A percentile compares a stretch with the other conserved stretches of the same genome.
Conservation (phyloP, 2,888 invertebrate genomes). For the Cephus nigrinus region DNA sequence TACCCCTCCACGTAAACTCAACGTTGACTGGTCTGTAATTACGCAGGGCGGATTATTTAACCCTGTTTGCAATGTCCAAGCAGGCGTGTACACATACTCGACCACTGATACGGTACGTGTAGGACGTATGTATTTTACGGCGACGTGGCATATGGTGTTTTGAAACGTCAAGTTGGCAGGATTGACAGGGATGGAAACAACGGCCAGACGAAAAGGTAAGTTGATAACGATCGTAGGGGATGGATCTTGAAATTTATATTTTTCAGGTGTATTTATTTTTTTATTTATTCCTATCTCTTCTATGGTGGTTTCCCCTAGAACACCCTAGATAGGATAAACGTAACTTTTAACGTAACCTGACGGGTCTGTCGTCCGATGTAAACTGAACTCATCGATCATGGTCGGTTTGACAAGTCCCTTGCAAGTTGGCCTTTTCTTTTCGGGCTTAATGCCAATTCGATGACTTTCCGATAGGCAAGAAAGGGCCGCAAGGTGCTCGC, state of each 20-base stretch:
- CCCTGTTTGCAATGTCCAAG: slow-evolving; percentile 38
- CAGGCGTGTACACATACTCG: background rate
- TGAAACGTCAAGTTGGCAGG: background rate
- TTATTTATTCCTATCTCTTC: background rate
- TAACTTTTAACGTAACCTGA: background rate
- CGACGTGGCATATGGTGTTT: background rate
- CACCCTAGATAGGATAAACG: background rate
- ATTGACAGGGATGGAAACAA: background rate
- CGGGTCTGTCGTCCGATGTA: background rate
- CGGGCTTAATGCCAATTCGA: slow-evolving; percentile 57
- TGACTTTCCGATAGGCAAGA: slow-evolving; percentile 62
- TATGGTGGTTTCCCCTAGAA: background rate
- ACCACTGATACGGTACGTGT: background rate
- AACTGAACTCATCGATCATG: slow-evolving; percentile 47
- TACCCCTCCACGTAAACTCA: background rate
- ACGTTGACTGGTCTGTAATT: slow-evolving; percentile 40
- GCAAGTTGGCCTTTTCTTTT: slow-evolving; percentile 14
- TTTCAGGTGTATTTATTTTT: background rate
- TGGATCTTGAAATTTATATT: background rate
- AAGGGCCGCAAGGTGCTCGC: slow-evolving; percentile 42
- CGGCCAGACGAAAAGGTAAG: background rate
- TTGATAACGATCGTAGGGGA: background rate
- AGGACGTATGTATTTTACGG: background rate
- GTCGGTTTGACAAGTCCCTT: slow-evolving; percentile 35
- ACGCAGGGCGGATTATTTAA: slow-evolving; percentile 53